Evolutionary conservation across 2,797 vertebrate genomes (phyloP), one percentile per base, ranked within the genome.

Genomic region (Pachyuromys duprasi): DNA sequence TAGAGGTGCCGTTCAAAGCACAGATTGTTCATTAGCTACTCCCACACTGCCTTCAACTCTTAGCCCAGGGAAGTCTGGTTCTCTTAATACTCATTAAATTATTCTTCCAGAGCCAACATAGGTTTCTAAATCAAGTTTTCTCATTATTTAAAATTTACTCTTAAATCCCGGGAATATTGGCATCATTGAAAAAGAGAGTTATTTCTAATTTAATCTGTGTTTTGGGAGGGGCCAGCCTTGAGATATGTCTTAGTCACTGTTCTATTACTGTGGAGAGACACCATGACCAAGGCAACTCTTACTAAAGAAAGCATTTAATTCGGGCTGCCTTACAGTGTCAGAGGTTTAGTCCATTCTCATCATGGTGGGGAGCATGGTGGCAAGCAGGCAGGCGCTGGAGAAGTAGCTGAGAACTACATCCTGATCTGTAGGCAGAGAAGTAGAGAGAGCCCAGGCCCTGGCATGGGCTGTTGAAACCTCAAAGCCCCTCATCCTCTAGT

Each of bases 61-160:
- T 14, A 42, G 22, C 3, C 2, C 11, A 72, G 53, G 82, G 12
- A 86, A 49, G 24, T 36, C 42, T 22, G 24, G 28, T 57, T 69
- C 26, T 36, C 39, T 67, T 6, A 79, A n/a, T 63, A 28, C 31
- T 91, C 53, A 49, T 26, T 28, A 76, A 13, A 39, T 63, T 62
- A 26, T 92, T 49, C 55, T 93, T 84, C 42, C 12, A 60, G 26
- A 11, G 65, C 28, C 15, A 75, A 14, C 9, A 7, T 53, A 28
- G 15, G 39, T 79, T 95, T 95, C 86, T 49, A 86, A 93, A 81
- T 79, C 17, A 86, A 53, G 2, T 75, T 91, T 86, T 95, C 67
- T 94, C 15, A 28, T 78, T 14, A 86, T 55, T 97, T 93, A 70
- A 96, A 79, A 20, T 88, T 63, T 74, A 84, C 1, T 83, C 36